Conservation (phyloP, 2,888 invertebrate species). For the Panzeria rudis region DNA sequence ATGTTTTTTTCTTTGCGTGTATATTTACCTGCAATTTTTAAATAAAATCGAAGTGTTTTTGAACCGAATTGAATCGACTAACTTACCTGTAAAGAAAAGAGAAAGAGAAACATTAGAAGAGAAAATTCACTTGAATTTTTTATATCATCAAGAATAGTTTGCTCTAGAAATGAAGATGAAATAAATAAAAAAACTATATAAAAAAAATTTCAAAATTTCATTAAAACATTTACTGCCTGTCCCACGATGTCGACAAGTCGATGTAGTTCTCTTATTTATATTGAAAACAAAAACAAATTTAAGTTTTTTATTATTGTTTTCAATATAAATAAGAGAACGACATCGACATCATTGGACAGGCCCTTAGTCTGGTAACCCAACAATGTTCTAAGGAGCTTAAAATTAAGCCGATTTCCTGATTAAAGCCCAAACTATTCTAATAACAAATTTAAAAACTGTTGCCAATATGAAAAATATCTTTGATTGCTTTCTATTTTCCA, state of each 20-base stretch:
- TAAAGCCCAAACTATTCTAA: neutral
- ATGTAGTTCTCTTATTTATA: too few species aligned
- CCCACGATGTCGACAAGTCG: too few species aligned
- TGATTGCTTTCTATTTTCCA: constrained; percentile 9
- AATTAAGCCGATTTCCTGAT: constrained; percentile 9
- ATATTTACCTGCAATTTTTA: constrained; percentile 40
- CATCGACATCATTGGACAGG: too few species aligned
- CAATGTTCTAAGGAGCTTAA: neutral
- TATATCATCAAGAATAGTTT: too few species aligned
- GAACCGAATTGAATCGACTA: neutral
- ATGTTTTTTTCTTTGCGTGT: too few species aligned
- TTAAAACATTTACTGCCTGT: too few species aligned
- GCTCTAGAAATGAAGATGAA: too few species aligned
- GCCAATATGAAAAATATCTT: constrained; percentile 6
- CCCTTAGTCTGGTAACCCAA: neutral
- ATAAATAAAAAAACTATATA: too few species aligned
- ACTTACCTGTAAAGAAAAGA: constrained; percentile 54
- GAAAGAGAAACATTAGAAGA: neutral
- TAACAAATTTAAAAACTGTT: constrained; percentile 10
- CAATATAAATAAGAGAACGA: too few species aligned
- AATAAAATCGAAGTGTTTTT: neutral
- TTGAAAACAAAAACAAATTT: too few species aligned
- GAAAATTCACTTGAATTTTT: neutral
- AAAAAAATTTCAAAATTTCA: too few species aligned
- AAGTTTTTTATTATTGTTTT: too few species aligned